Base-by-base conservation (phyloP, 2,888 invertebrate genomes). In the Agonopterix arenella region DNA sequence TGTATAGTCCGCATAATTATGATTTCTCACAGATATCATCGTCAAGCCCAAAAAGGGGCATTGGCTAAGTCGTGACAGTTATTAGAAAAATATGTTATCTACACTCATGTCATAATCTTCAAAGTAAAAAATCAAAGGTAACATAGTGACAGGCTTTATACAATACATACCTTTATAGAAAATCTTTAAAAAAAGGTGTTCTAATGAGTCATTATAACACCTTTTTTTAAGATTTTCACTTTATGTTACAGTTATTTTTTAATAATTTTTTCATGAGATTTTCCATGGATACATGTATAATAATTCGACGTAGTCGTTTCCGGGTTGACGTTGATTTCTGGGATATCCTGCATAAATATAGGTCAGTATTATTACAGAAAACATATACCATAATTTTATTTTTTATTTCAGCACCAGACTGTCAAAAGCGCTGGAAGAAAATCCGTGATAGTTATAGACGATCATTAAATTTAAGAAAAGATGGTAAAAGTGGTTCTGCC, bases 341-440 rank as follows among this genome's bases (percentile, higher is more conserved):
- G 46, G 46, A 46, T 46, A 46, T 46, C 46, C 46, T 46, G 46
- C 46, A 46, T 46, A 46, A 46, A 37, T 38, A 46, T 46, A 44
- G 44, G 44, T 44, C 44, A 44, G 44, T 44, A 44, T 44, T 44
- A 44, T 44, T 44, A 44, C 44, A 50, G 45, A 47, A 46, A 44
- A 47, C 48, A 41, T 51, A 44, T 45, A 40, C 13, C 45, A 47
- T 44, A 51, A 44, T 47, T 51, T 51, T 51, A 45, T 47, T 51
- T 51, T 45, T 45, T 51, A 41, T 52, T 52, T 48, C 48, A 52
- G 52, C 16, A 16, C 37, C 42, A 8, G 52, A 52, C 11, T 52
- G 49, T 48, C 51, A 51, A 45, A 51, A 51, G 42, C 40, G 36
- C 10, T 51, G 51, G 51, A 51, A 51, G 45, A 51, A 48, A 48